Conservation (phyloP, 2,113 vertebrate genomes). For the Sakesphorus luctuosus region DNA sequence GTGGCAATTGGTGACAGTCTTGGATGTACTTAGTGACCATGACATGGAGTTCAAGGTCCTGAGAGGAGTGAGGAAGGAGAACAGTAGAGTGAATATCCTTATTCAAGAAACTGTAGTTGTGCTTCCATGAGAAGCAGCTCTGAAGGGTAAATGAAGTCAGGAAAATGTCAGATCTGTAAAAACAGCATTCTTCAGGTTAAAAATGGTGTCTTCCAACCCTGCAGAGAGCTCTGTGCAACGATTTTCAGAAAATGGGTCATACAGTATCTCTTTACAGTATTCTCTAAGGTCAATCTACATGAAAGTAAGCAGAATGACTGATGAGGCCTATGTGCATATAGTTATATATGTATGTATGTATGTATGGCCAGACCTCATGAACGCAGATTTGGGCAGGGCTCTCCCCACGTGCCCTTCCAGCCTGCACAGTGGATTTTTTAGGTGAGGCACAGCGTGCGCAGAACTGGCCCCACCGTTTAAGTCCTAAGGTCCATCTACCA, state of each 20-base stretch:
- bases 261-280: not conserved
- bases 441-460: too few relatives aligned
- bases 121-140: not conserved
- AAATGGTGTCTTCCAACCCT: not conserved
- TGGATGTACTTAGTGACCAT: not conserved
- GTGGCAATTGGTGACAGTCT: not conserved
- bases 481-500: too few relatives aligned
- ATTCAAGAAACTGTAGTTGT: not conserved
- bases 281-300: not conserved
- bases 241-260: not conserved
- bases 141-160: not conserved
- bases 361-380: too few relatives aligned
- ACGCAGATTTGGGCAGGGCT: too few relatives aligned
- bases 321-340: not conserved
- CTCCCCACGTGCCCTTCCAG: too few relatives aligned
- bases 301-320: not conserved
- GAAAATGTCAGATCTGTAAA: not conserved
- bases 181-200: not conserved
- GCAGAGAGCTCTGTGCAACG: not conserved
- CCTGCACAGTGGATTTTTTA: too few relatives aligned
- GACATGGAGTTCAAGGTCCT: not conserved
- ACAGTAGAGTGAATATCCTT: not conserved
- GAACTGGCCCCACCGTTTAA: too few relatives aligned
- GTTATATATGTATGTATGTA: not conserved
- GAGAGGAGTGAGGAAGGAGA: not conserved